Conservation (phyloP, 2,888 invertebrate species). For the Oligia strigilis region DNA sequence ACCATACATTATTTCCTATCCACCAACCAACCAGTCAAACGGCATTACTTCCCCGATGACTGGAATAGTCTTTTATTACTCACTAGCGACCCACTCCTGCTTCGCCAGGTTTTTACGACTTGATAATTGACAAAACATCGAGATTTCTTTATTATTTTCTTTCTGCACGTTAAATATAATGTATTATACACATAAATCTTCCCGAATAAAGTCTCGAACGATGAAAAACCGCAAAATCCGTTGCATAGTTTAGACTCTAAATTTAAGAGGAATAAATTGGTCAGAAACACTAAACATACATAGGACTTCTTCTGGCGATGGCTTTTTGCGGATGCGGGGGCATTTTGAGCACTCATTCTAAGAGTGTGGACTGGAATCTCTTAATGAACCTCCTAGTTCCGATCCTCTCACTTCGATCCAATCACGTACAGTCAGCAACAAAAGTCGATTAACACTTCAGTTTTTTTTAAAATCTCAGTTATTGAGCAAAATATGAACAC, state of each 20-base stretch:
- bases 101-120: not conserved
- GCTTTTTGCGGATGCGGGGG: not conserved
- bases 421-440: too few relatives aligned
- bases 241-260: not conserved
- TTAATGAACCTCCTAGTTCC: not conserved
- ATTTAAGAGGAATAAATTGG: too few relatives aligned
- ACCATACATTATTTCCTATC: not conserved
- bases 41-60: not conserved
- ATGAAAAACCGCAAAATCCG: not conserved
- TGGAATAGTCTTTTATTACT: not conserved
- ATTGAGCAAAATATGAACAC: too few relatives aligned
- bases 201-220: not conserved
- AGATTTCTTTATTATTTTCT: not conserved
- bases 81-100: not conserved
- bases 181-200: not conserved
- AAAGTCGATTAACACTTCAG: too few relatives aligned
- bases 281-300: not conserved
- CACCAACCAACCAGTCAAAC: not conserved
- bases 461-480: too few relatives aligned
- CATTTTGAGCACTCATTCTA: not conserved
- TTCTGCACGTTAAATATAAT: not conserved
- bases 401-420: not conserved
- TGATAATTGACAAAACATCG: not conserved
- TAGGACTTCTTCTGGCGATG: not conserved
- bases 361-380: not conserved